A percentile compares a stretch with the other conserved stretches of the same genome.
Conservation (phyloP, 2,797 vertebrate genomes). For the Parotocinclus haroldoi region DNA sequence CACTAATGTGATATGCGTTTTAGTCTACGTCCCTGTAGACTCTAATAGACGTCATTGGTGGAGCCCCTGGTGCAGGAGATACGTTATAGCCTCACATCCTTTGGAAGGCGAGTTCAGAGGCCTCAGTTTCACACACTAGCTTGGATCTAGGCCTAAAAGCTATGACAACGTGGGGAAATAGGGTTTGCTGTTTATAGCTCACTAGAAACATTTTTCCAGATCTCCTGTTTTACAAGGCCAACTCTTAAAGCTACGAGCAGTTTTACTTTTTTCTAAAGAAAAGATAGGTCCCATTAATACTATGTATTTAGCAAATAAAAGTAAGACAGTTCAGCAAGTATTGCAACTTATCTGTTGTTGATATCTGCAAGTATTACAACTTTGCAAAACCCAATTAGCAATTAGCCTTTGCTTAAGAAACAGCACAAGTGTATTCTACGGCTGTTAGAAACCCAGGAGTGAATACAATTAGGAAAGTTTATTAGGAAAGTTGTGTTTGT, state of each 20-base stretch:
- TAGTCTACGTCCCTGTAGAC: conserved; percentile 15
- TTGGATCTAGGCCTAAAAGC: conserved; percentile 1
- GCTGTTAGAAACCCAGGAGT: background rate
- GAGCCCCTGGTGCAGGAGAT: conserved; percentile 25
- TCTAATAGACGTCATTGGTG: conserved; percentile 25
- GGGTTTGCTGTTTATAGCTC: background rate
- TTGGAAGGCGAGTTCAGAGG: conserved; percentile 10
- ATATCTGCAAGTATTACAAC: background rate
- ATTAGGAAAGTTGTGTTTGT: background rate
- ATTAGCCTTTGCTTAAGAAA: background rate
- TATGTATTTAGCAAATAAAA: background rate
- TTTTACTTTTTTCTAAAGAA: too few relatives aligned
- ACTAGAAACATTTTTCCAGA: too few relatives aligned
- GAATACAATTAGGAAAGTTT: background rate
- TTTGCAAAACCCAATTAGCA: background rate
- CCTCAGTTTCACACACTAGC: conserved; percentile 3
- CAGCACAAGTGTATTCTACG: background rate
- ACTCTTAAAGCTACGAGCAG: too few relatives aligned
- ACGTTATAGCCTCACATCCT: conserved; percentile 31
- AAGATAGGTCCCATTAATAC: too few relatives aligned
- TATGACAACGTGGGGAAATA: background rate
- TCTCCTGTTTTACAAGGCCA: too few relatives aligned
- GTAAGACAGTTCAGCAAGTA: background rate
- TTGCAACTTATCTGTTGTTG: too few relatives aligned
- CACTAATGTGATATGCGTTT: conserved; percentile 23